These are phyloP conservation scores for Alosa sapidissima DNA, from an alignment of 2,797 vertebrate genomes.

Conservation along the genomic window DNA sequence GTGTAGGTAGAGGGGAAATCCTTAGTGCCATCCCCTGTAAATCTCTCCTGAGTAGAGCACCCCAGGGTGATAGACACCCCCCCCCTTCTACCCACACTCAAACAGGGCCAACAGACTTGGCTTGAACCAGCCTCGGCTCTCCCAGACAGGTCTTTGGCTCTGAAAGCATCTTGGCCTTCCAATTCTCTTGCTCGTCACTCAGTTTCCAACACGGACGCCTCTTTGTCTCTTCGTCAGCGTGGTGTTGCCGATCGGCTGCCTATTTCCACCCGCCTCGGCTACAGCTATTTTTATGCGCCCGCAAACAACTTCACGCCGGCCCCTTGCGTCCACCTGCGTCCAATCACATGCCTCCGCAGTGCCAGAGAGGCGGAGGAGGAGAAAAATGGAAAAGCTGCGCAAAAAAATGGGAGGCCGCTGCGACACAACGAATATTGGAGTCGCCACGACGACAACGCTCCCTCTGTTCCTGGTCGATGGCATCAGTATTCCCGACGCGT, in stretches of 20 bases:
- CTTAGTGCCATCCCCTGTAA: not conserved
- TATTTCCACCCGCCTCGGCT: slow-evolving; percentile 64
- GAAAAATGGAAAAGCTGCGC: not conserved
- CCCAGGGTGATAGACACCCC: not conserved
- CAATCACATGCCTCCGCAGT: slow-evolving; percentile 62
- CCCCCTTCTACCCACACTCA: not conserved
- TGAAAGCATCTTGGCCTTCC: not conserved
- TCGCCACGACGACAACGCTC: not conserved
- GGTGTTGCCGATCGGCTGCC: not conserved
- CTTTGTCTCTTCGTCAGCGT: not conserved
- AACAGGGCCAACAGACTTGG: not conserved
- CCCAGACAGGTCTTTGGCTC: not conserved
- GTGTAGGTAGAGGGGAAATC: not conserved
- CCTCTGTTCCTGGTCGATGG: not conserved
- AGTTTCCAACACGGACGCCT: not conserved
- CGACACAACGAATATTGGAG: not conserved
- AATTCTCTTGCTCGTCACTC: not conserved
- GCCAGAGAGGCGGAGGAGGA: slow-evolving; percentile 55
- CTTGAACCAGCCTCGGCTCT: not conserved
- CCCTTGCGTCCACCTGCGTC: slow-evolving; percentile 56
- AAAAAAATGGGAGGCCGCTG: not conserved
- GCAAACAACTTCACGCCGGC: slow-evolving; percentile 44
- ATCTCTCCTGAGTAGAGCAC: not conserved
- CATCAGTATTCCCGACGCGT: not conserved
- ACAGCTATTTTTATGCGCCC: slow-evolving; percentile 47